Conservation (phyloP, 2,888 invertebrate species). For the Dermolepida albohirtum region DNA sequence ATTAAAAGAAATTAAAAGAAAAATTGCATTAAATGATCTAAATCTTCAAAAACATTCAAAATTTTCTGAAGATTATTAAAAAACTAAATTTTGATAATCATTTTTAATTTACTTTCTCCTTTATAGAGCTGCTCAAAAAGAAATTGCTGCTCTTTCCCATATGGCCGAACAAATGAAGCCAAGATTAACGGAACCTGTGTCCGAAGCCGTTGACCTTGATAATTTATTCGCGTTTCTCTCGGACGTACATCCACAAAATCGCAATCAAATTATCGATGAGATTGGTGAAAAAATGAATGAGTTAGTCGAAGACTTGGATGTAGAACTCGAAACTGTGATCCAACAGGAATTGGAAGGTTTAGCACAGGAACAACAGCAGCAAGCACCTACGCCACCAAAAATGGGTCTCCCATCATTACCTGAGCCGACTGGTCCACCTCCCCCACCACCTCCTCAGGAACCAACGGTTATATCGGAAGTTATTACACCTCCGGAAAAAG, state of each 20-base stretch:
- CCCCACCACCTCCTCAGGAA: conserved; percentile 61
- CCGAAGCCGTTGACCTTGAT: conserved; percentile 87
- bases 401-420: conserved; percentile 75
- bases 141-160: conserved; percentile 77
- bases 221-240: conserved; percentile 91
- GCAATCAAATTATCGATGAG: conserved; percentile 78
- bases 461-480: conserved; percentile 45
- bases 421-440: conserved; percentile 75
- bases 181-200: conserved; percentile 66
- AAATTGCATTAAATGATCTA: background rate
- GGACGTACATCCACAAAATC: conserved; percentile 72
- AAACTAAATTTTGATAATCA: too few relatives aligned
- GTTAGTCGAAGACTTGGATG: conserved; percentile 83
- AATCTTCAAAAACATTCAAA: too few relatives aligned
- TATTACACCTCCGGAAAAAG: conserved; percentile 48
- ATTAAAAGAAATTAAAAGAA: too few relatives aligned
- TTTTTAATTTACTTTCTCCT: background rate
- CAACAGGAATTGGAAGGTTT: conserved; percentile 72
- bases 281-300: conserved; percentile 88
- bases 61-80: too few relatives aligned
- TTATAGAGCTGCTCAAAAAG: conserved; percentile 75
- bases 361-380: conserved; percentile 63
- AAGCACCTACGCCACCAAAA: conserved; percentile 63
- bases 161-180: conserved; percentile 80
- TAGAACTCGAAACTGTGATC: conserved; percentile 77